Conservation (phyloP, 1,140 invertebrate genomes). For the Amyelois transitella region DNA sequence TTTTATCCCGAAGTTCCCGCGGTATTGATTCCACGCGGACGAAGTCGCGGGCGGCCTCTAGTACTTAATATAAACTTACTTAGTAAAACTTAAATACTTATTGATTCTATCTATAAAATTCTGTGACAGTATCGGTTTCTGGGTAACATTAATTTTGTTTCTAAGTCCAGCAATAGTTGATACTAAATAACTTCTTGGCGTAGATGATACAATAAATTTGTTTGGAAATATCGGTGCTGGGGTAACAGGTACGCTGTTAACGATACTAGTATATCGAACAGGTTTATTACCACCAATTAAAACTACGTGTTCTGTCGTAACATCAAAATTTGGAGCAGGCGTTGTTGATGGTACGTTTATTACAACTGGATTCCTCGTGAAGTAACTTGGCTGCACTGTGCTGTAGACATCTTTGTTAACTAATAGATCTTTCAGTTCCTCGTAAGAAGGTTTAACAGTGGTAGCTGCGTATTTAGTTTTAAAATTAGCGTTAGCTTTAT, state of each 20-base stretch:
- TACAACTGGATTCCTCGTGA: slow-evolving; percentile 19
- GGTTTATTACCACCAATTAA: slow-evolving; percentile 33
- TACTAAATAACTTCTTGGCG: slow-evolving; percentile 39
- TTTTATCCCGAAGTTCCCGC: too few relatives aligned
- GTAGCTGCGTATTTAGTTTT: slow-evolving; percentile 10
- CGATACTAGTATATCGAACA: slow-evolving; percentile 31
- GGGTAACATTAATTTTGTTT: slow-evolving; percentile 28
- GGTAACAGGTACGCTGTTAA: slow-evolving; percentile 14
- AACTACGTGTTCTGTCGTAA: slow-evolving; percentile 38
- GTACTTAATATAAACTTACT: too few relatives aligned
- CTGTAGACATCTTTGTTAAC: slow-evolving; percentile 23
- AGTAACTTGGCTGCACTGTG: slow-evolving; percentile 13
- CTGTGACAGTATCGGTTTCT: slow-evolving; percentile 42
- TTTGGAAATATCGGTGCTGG: slow-evolving; percentile 10
- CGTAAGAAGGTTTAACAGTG: slow-evolving; percentile 40
- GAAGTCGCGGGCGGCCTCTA: too few relatives aligned
- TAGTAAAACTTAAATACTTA: slow-evolving; percentile 33
- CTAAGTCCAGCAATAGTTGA: slow-evolving; percentile 47
- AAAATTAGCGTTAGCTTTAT: slow-evolving; percentile 10
- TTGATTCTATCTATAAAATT: slow-evolving; percentile 54
- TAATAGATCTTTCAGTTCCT: slow-evolving; percentile 43
- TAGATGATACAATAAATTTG: slow-evolving; percentile 18
- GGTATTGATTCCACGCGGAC: too few relatives aligned
- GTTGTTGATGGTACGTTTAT: slow-evolving; percentile 32
- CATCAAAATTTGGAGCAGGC: slow-evolving; percentile 22